These are phyloP conservation scores for Megathymus violae DNA, from an alignment of 1,140 invertebrate genomes.

Conservation along the genomic window DNA sequence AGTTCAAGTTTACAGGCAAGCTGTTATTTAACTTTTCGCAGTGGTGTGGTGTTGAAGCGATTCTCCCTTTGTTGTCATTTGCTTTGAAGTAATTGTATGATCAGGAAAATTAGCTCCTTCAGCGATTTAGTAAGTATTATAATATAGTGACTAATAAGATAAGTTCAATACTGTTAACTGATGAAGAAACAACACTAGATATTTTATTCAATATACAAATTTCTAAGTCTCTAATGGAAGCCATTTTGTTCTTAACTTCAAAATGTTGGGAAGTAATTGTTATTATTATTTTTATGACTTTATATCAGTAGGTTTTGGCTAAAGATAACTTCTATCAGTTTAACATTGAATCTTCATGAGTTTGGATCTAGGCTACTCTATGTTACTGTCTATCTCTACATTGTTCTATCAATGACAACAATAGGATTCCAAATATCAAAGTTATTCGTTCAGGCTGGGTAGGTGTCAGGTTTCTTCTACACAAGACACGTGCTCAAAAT, in stretches of 20 bases:
- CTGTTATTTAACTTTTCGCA: constrained; percentile 41
- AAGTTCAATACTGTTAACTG: constrained; percentile 26
- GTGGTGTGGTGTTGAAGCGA: constrained; percentile 55
- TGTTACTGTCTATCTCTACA: constrained; percentile 52
- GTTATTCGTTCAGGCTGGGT: constrained; percentile 55
- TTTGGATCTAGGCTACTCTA: constrained; percentile 39
- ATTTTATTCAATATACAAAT: neutral
- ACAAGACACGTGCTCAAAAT: constrained; percentile 78
- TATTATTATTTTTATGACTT: neutral
- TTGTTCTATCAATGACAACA: constrained; percentile 66
- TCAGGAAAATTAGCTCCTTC: constrained; percentile 26
- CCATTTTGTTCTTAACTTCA: neutral
- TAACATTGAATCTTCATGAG: constrained; percentile 37
- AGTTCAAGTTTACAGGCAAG: constrained; percentile 31
- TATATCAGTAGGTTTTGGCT: neutral
- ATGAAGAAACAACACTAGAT: constrained; percentile 40
- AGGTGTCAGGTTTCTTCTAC: constrained; percentile 69
- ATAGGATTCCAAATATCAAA: constrained; percentile 47
- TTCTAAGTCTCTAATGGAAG: neutral
- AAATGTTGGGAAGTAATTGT: too few species aligned
- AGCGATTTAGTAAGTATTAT: too few species aligned
- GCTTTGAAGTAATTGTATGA: constrained; percentile 38
- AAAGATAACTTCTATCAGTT: neutral
- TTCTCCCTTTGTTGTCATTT: constrained; percentile 57
- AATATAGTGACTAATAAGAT: constrained; percentile 7